These are phyloP conservation scores for Ashinkailepas kermadecensis DNA, from an alignment of 2,888 invertebrate species.

Conservation along the genomic window DNA sequence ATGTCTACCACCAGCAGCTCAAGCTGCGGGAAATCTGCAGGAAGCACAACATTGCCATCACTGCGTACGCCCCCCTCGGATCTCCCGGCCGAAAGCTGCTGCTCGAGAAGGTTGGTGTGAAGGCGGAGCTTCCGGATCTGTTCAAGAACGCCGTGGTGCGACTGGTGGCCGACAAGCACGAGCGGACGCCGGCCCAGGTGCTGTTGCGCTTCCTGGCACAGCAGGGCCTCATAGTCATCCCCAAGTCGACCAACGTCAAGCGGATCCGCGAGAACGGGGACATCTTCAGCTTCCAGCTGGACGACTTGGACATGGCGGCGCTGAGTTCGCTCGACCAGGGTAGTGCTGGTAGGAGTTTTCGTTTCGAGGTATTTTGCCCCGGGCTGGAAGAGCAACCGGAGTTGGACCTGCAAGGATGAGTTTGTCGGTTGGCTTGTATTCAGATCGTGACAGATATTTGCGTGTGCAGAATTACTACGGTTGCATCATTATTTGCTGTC, in stretches of 20 bases:
- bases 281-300: constrained; percentile 61
- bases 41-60: constrained; percentile 51
- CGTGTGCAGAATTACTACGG: too few relatives aligned
- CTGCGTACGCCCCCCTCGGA: constrained; percentile 45
- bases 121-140: too few relatives aligned
- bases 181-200: too few relatives aligned
- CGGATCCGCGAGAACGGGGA: constrained; percentile 42
- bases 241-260: constrained; percentile 37
- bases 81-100: constrained; percentile 39
- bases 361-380: constrained; percentile 56
- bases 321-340: constrained; percentile 58
- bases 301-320: constrained; percentile 53
- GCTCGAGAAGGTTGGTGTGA: neutral
- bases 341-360: constrained; percentile 57
- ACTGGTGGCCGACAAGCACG: too few relatives aligned
- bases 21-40: constrained; percentile 54
- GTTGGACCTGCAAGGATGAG: too few relatives aligned
- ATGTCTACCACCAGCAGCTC: constrained; percentile 64
- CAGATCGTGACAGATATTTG: too few relatives aligned
- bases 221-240: too few relatives aligned
- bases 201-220: too few relatives aligned
- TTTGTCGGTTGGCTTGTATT: too few relatives aligned
- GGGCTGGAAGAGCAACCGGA: constrained; percentile 39
- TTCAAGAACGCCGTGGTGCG: too few relatives aligned
- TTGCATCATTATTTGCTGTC: too few relatives aligned